A percentile compares a stretch with the other conserved stretches of the same genome.
Conservation (phyloP, 2,113 vertebrate species). For the Gobius niger region DNA sequence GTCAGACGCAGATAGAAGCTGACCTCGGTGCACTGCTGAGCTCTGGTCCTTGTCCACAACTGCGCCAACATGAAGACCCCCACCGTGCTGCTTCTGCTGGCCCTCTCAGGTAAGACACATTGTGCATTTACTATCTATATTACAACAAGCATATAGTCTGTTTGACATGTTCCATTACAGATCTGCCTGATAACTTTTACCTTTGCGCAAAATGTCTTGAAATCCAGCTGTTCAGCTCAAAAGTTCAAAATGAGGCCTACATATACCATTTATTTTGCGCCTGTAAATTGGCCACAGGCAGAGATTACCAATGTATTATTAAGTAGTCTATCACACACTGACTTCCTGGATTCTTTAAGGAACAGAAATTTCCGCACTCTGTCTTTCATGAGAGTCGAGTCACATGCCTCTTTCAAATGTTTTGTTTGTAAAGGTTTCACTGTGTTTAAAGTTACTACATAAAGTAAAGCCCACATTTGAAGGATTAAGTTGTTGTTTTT, state of each 20-base stretch:
- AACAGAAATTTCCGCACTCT: conserved; percentile 42
- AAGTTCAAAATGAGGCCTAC: neutral
- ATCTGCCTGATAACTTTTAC: no score
- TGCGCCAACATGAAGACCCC: neutral
- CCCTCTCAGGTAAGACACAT: neutral
- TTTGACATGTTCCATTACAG: no score
- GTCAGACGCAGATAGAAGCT: neutral
- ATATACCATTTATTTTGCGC: neutral
- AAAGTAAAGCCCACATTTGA: neutral
- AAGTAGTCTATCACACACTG: neutral
- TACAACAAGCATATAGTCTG: no score
- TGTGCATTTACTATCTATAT: no score
- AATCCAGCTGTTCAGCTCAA: neutral
- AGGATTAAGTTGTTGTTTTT: no score
- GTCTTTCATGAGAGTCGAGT: conserved; percentile 30
- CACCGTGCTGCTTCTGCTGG: neutral
- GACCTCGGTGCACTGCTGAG: neutral
- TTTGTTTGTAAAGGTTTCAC: neutral
- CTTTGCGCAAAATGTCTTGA: no score
- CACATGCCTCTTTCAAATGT: conserved; percentile 40
- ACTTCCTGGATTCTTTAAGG: conserved; percentile 53
- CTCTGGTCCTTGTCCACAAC: neutral
- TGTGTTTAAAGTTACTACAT: neutral
- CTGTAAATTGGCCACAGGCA: neutral
- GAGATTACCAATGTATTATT: neutral